A percentile compares a stretch with the other conserved stretches of the same genome.
phyloP scores from a whole-genome alignment of 2,797 vertebrate species.

The Masticophis lateralis region DNA sequence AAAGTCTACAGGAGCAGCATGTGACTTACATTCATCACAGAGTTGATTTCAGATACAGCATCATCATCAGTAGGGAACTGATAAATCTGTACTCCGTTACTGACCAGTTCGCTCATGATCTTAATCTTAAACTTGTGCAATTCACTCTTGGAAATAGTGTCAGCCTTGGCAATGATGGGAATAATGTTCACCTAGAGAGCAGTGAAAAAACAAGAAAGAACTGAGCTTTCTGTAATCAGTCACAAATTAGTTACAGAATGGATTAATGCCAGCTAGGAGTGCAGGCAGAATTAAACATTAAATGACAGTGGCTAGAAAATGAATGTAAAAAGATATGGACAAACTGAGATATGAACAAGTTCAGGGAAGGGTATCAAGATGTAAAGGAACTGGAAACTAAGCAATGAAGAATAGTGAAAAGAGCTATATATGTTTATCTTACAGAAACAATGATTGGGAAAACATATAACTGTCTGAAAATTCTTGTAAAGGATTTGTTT shows the following conservation, averaged over 20 bases:
- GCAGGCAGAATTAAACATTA: not conserved
- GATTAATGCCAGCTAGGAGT: not conserved
- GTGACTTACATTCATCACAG: constrained; percentile 94
- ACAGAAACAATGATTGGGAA: not conserved
- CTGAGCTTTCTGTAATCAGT: not conserved
- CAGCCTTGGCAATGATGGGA: constrained; percentile 96
- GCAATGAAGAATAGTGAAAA: not conserved
- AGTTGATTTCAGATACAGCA: constrained; percentile 92
- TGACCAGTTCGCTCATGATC: constrained; percentile 98
- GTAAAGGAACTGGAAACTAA: not conserved
- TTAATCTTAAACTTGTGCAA: constrained; percentile 99
- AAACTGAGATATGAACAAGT: not conserved
- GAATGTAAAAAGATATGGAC: not conserved
- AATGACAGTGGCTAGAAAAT: not conserved
- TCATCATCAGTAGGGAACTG: constrained; percentile 97
- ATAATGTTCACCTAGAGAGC: constrained; percentile 92
- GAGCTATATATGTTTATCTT: not conserved
- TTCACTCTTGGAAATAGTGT: constrained; percentile 98
- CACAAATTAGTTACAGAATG: not conserved
- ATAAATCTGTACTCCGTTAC: constrained; percentile 98
- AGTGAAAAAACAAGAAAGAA: not conserved
- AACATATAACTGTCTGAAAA: not conserved
- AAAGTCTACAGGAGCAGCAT: fast-evolving
- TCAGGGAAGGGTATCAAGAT: not conserved
- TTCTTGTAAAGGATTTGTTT: not conserved